A percentile compares a stretch with the other conserved stretches of the same genome.
phyloP scores from a whole-genome alignment of 2,888 invertebrate genomes.

The Melanostoma mellinum region DNA sequence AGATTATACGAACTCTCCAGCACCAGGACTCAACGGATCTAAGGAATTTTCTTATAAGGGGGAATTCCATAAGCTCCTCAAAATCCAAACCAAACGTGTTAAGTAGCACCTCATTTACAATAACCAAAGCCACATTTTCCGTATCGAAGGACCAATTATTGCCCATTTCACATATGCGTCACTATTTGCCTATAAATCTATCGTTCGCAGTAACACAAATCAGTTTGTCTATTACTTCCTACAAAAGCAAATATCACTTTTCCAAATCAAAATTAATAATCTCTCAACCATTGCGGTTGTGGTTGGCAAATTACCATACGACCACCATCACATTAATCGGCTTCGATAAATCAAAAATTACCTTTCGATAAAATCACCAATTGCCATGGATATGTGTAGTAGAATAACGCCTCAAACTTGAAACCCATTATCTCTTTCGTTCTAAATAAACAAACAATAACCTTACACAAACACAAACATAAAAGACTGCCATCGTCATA shows the following conservation, averaged over 20 bases:
- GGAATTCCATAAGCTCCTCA: too few relatives aligned
- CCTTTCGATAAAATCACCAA: slow-evolving; percentile 69
- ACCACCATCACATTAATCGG: slow-evolving; percentile 60
- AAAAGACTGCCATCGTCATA: slow-evolving; percentile 14
- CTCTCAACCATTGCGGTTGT: slow-evolving; percentile 45
- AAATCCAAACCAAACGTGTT: too few relatives aligned
- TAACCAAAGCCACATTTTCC: too few relatives aligned
- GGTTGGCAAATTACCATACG: slow-evolving; percentile 54
- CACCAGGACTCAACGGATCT: too few relatives aligned
- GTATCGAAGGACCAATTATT: too few relatives aligned
- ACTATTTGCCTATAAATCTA: slow-evolving; percentile 5
- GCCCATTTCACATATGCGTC: too few relatives aligned
- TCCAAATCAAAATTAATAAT: slow-evolving; percentile 70
- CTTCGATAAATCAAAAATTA: slow-evolving; percentile 71
- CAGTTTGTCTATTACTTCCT: background rate
- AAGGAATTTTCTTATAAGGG: too few relatives aligned
- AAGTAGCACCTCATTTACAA: too few relatives aligned
- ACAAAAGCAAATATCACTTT: slow-evolving; percentile 27
- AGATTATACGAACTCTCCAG: too few relatives aligned
- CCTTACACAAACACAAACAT: slow-evolving; percentile 4
- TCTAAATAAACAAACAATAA: slow-evolving; percentile 61
- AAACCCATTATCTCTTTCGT: slow-evolving; percentile 14
- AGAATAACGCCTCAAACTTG: slow-evolving; percentile 23
- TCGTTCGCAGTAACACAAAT: too few relatives aligned
- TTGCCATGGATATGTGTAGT: background rate